A percentile compares a stretch with the other conserved stretches of the same genome.
These are phyloP conservation scores for Pontoporia blainvillei DNA, from an alignment of 2,113 vertebrate genomes.

Conservation along the genomic window DNA sequence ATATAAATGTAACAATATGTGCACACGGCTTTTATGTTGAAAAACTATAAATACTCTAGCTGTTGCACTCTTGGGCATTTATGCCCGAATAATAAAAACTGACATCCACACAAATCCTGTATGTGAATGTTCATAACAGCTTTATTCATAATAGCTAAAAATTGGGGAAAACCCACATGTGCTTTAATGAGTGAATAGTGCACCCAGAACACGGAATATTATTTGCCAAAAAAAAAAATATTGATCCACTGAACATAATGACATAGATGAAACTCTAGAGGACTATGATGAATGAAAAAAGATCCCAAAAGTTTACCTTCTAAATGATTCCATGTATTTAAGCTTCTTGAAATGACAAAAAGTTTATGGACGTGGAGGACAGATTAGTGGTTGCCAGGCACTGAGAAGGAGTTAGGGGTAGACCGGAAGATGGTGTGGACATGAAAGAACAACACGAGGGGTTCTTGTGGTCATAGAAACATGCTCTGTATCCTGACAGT, in stretches of 20 bases:
- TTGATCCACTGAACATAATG: fast-evolving
- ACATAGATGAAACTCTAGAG: background rate
- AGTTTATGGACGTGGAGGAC: no score
- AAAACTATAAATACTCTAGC: background rate
- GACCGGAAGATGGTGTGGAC: fast-evolving
- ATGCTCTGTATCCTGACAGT: fast-evolving
- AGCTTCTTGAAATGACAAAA: background rate
- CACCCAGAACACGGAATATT: fast-evolving
- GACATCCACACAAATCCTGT: background rate
- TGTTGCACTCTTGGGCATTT: background rate
- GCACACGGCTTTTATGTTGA: background rate
- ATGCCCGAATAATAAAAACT: background rate
- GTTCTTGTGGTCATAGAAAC: fast-evolving
- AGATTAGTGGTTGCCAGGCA: background rate
- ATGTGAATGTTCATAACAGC: background rate
- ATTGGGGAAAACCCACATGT: no score
- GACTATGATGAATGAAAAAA: background rate
- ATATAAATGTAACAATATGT: background rate
- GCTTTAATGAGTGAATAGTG: background rate
- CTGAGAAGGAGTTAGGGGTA: background rate
- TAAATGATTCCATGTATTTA: background rate
- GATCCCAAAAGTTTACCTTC: no score
- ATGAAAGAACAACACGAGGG: fast-evolving
- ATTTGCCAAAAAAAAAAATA: background rate
- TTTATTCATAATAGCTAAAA: background rate